Evolutionary conservation across 2,797 vertebrate species (phyloP).

Genomic region (Hypotaenidia philippensis): DNA sequence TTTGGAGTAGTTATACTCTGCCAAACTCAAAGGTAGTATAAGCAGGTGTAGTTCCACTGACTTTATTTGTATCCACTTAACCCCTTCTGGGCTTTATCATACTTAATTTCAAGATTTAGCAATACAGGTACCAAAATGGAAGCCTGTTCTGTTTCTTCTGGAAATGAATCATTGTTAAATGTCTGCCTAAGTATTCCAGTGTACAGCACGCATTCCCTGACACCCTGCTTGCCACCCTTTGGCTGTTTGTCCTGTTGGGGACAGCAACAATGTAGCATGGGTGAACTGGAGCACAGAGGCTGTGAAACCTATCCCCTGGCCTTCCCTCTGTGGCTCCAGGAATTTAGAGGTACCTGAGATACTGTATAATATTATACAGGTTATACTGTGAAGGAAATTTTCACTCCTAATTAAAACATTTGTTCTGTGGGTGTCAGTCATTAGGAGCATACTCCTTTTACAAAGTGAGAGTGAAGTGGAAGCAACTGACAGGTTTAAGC

Average conservation of each 20-base stretch:
- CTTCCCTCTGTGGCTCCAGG: not conserved
- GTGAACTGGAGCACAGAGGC: not conserved
- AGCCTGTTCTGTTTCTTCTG: not conserved
- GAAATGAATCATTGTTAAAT: not conserved
- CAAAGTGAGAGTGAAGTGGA: not conserved
- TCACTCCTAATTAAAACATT: not conserved
- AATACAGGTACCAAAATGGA: not conserved
- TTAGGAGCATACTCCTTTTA: not conserved
- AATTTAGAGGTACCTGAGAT: not conserved
- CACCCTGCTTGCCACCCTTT: no score
- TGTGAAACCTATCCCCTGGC: not conserved
- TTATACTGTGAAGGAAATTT: not conserved
- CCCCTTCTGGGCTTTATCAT: not conserved
- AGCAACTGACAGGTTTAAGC: not conserved
- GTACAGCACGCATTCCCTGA: rapidly evolving
- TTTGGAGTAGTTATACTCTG: conserved; percentile 16
- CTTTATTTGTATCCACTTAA: not conserved
- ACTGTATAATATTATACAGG: no score
- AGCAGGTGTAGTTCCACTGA: conserved; percentile 8
- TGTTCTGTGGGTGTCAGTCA: not conserved
- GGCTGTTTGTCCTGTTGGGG: not conserved
- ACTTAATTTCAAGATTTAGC: not conserved
- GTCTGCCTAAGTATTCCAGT: not conserved
- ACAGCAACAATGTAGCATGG: not conserved
- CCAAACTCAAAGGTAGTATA: not conserved